phyloP scores from a whole-genome alignment of 2,113 vertebrate genomes.

The Ptyas mucosa region DNA sequence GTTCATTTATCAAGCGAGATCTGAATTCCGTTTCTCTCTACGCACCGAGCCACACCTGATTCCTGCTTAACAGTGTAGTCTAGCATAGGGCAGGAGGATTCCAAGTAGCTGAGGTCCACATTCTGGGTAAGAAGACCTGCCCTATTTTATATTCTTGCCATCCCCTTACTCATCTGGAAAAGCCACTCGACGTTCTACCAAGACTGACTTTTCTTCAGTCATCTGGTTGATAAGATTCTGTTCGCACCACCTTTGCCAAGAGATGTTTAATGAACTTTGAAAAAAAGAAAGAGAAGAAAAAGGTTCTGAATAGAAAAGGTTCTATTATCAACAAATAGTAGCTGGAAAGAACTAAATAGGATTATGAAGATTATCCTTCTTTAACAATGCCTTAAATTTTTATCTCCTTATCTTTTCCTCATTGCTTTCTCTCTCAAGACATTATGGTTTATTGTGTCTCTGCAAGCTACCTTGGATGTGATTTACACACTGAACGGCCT shows the following conservation, averaged over 20 bases:
- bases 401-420: constrained; percentile 74
- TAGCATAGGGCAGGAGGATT: not conserved
- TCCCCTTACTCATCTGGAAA: constrained; percentile 23
- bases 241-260: constrained; percentile 40
- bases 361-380: constrained; percentile 76
- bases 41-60: not conserved
- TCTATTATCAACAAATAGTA: constrained; percentile 66
- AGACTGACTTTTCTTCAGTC: constrained; percentile 42
- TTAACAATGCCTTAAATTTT: constrained; percentile 76
- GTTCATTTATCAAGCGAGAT: not conserved
- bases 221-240: constrained; percentile 46
- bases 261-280: constrained; percentile 59
- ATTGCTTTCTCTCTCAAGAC: constrained; percentile 76
- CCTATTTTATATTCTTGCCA: constrained; percentile 18
- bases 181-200: not conserved
- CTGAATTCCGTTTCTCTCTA: not conserved
- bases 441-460: constrained; percentile 84
- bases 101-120: not conserved
- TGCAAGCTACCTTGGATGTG: constrained; percentile 72
- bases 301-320: constrained; percentile 65
- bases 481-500: constrained; percentile 74
- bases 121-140: not conserved
- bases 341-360: constrained; percentile 70
- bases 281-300: constrained; percentile 18
- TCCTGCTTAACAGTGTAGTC: not conserved